These are phyloP conservation scores for Lota lota DNA, from an alignment of 2,113 vertebrate genomes.

Conservation along the genomic window DNA sequence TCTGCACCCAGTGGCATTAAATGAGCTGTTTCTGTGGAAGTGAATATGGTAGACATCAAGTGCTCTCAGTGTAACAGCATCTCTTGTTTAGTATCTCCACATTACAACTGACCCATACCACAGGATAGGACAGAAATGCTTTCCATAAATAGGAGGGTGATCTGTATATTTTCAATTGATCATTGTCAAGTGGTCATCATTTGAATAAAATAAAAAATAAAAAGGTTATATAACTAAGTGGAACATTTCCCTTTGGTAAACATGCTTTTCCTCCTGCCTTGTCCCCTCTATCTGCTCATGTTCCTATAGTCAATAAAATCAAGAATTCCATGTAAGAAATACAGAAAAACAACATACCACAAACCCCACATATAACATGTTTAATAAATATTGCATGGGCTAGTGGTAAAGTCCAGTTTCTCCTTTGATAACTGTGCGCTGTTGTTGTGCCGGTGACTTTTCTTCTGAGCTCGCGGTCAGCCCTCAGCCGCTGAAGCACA, in stretches of 20 bases:
- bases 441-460: slow-evolving; percentile 28
- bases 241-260: slow-evolving; percentile 69
- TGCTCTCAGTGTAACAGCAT: slow-evolving; percentile 36
- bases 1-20: slow-evolving; percentile 51
- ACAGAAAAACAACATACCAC: slow-evolving; percentile 55
- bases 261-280: slow-evolving; percentile 45
- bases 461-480: slow-evolving; percentile 11
- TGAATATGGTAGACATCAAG: slow-evolving; percentile 33
- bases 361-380: slow-evolving; percentile 52
- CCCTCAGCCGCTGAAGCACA: slow-evolving; percentile 85
- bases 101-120: slow-evolving; percentile 29
- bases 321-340: slow-evolving; percentile 25
- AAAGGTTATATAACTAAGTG: slow-evolving; percentile 49
- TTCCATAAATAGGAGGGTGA: slow-evolving; percentile 1
- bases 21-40: slow-evolving; percentile 41
- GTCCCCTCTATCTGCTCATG: slow-evolving; percentile 35
- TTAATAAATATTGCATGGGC: slow-evolving; percentile 70
- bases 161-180: slow-evolving; percentile 16
- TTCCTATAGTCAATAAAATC: slow-evolving; percentile 10
- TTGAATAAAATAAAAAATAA: slow-evolving; percentile 18
- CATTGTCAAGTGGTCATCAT: slow-evolving; percentile 26
- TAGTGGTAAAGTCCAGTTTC: slow-evolving; percentile 47
- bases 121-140: slow-evolving; percentile 22
- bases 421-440: slow-evolving; percentile 22
- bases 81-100: slow-evolving; percentile 33